These are phyloP conservation scores for Beroe ovata DNA, from an alignment of 37 sponge, comb jelly and placozoan species.

Conservation along the genomic window DNA sequence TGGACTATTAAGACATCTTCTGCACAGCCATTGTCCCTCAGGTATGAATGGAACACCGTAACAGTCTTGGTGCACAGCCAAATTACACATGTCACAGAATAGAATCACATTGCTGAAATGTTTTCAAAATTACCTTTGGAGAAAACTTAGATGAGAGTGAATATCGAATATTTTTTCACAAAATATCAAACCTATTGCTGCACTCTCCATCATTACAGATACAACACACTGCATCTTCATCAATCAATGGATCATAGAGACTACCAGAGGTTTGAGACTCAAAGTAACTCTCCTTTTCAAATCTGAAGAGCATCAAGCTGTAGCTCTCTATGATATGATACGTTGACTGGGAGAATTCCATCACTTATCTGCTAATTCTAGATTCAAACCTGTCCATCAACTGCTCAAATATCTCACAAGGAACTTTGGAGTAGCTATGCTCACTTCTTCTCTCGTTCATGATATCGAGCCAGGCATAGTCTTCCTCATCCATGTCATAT, in stretches of 20 bases:
- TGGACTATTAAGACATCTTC: conserved; percentile 93
- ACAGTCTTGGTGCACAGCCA: conserved; percentile 99
- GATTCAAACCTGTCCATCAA: conserved; percentile 96
- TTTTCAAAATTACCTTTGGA: no score
- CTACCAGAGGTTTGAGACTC: conserved; percentile 77
- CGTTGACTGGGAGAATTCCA: no score
- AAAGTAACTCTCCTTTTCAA: conserved; percentile 73
- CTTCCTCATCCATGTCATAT: conserved; percentile 99
- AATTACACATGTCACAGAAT: conserved; percentile 99
- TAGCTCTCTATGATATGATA: no score
- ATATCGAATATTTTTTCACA: neutral
- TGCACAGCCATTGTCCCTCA: conserved; percentile 98
- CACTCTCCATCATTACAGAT: conserved; percentile 98
- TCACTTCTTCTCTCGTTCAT: conserved; percentile 85
- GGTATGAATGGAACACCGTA: conserved; percentile 99
- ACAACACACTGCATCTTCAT: conserved; percentile 98
- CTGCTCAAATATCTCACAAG: conserved; percentile 86
- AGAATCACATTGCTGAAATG: conserved; percentile 89
- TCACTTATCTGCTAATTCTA: no score
- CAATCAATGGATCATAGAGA: conserved; percentile 71
- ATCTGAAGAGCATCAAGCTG: no score
- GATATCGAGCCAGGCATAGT: conserved; percentile 89
- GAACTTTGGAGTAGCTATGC: conserved; percentile 69
- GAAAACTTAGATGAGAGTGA: no score
- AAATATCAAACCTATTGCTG: conserved; percentile 77